phyloP scores from a whole-genome alignment of 2,113 vertebrate species.

The Menura novaehollandiae region DNA sequence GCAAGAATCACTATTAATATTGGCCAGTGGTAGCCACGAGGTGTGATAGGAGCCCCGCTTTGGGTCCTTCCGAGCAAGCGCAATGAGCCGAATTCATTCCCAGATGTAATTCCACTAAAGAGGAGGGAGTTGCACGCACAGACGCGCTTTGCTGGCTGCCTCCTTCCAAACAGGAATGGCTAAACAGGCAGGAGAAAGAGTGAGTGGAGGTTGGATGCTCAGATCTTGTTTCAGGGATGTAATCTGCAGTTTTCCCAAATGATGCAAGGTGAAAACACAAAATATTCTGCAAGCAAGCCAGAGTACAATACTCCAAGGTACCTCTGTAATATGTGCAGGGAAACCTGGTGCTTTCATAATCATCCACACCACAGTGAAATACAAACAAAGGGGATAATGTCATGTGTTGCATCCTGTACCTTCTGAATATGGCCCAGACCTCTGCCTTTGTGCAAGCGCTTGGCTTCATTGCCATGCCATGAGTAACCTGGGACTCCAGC shows the following conservation, averaged over 20 bases:
- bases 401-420: not conserved
- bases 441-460: not conserved
- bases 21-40: not conserved
- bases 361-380: not conserved
- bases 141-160: rapidly evolving
- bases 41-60: not conserved
- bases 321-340: rapidly evolving
- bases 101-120: not conserved
- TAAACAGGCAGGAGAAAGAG: not conserved
- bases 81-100: not conserved
- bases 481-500: not conserved
- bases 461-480: not conserved
- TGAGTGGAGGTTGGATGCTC: rapidly evolving
- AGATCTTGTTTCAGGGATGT: not conserved
- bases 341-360: not conserved
- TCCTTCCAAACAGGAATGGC: not conserved
- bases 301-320: not conserved
- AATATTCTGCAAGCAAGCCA: not conserved
- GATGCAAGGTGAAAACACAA: not conserved
- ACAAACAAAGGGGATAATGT: not conserved
- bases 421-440: not conserved
- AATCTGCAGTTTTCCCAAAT: not conserved
- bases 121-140: not conserved
- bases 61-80: not conserved
- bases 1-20: not conserved